Base-by-base conservation (phyloP, 2,888 invertebrate species). In the Aphrophora alni region DNA sequence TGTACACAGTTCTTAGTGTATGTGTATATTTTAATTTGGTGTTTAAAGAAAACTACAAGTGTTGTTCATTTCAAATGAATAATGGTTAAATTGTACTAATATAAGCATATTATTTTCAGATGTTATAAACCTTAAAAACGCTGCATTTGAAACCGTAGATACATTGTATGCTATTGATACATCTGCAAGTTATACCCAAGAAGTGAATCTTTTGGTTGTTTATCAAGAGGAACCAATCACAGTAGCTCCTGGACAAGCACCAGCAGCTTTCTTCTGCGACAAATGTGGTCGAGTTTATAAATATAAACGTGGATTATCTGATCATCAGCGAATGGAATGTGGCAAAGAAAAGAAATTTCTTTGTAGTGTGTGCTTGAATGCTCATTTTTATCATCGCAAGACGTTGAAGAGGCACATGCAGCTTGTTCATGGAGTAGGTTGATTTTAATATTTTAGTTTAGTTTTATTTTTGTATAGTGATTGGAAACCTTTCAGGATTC, bases 321-420 rank as follows among this genome's bases (percentile, higher is more conserved):
- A 80, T 3, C 84, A 84, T 71, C 59, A 73, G 26, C 83, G 82
- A 44, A 82, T 82, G 80, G 83, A 84, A 33, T 84, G 83, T 73
- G 83, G 83, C 28, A 83, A 83, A 59, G 80, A 80, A 68, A 82
- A 82, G 12, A 82, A 81, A 69, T 83, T 84, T 38, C 75, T 73
- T 21, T 84, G 83, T 25, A 83, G 75, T 10, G 70, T 82, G 69
- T 84, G 85, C 75, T 75, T 74, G 21, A 75, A 78, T 69, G 77
- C 74, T 24, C 1, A 59, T 59, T 85, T 84, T 75, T 80, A 82
- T 59, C 82, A 83, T 69, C 78, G 75, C 68, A 81, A 80, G 70
- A 80, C 81, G 25, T 72, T 83, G 72, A 85, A 80, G 51, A 77
- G 70, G 0, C 80, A 82, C 27, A 69, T 25, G 68, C 71, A 38